A percentile compares a stretch with the other conserved stretches of the same genome.
These are phyloP conservation scores for Fragum fragum DNA, from an alignment of 2,888 invertebrate genomes.

Conservation along the genomic window DNA sequence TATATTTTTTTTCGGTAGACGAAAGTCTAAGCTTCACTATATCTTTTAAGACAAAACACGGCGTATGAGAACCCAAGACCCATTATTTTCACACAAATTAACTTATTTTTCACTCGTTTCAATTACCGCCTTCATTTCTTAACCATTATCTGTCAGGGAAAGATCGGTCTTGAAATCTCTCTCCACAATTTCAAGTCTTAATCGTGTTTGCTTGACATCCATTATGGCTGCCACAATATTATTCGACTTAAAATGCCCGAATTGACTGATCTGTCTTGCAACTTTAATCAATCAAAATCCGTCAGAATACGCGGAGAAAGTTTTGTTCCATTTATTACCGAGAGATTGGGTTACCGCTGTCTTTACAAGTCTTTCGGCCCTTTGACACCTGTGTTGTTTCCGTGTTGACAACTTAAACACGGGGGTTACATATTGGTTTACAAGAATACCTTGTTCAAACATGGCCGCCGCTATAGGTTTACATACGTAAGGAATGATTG, in stretches of 20 bases:
- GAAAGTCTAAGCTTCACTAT: not conserved
- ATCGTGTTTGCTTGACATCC: slow-evolving; percentile 69
- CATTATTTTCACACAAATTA: slow-evolving; percentile 63
- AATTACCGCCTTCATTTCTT: slow-evolving; percentile 57
- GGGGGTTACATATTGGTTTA: slow-evolving; percentile 71
- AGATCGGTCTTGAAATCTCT: slow-evolving; percentile 61
- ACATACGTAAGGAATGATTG: slow-evolving; percentile 37
- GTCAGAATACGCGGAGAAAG: slow-evolving; percentile 53
- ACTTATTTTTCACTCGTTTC: slow-evolving; percentile 52
- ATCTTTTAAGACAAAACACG: slow-evolving; percentile 31
- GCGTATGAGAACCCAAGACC: slow-evolving; percentile 49
- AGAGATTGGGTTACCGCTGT: slow-evolving; percentile 67
- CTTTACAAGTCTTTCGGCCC: slow-evolving; percentile 63
- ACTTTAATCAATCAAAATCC: slow-evolving; percentile 64
- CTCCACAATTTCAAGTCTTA: slow-evolving; percentile 60
- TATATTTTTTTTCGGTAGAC: too few species aligned
- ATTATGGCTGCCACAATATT: slow-evolving; percentile 65
- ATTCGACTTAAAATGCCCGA: slow-evolving; percentile 58
- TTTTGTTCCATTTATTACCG: slow-evolving; percentile 46
- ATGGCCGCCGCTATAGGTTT: slow-evolving; percentile 52
- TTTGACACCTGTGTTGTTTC: slow-evolving; percentile 68
- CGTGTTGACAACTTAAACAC: slow-evolving; percentile 68
- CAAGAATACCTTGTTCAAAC: slow-evolving; percentile 66
- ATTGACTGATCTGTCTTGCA: slow-evolving; percentile 51
- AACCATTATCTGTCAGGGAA: slow-evolving; percentile 59